Conservation (phyloP, 2,888 invertebrate species). For the Tricholauxania praeusta region DNA sequence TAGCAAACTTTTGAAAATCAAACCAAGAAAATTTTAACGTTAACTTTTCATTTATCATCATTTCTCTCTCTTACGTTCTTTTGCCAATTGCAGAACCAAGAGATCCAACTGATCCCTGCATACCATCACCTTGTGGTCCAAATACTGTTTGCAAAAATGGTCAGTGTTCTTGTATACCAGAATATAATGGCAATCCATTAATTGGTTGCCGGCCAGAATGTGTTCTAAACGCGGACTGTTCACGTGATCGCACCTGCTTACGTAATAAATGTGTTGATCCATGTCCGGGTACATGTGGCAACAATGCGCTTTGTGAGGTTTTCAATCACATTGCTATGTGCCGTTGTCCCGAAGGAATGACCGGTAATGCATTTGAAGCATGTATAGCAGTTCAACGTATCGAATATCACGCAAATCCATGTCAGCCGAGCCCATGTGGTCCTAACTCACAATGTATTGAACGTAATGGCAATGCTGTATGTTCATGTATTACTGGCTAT, state of each 20-base stretch:
- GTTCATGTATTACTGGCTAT: conserved; percentile 75
- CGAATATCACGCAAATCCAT: conserved; percentile 69
- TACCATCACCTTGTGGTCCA: conserved; percentile 82
- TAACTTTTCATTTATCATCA: neutral
- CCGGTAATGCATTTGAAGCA: conserved; percentile 78
- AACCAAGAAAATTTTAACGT: neutral
- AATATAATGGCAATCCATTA: conserved; percentile 84
- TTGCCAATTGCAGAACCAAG: conserved; percentile 47
- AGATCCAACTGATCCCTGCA: conserved; percentile 73
- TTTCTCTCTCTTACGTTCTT: conserved; percentile 3
- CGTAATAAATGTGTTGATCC: conserved; percentile 87
- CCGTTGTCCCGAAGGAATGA: conserved; percentile 75
- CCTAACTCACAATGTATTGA: conserved; percentile 78
- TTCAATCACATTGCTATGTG: conserved; percentile 78
- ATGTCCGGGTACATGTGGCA: conserved; percentile 85
- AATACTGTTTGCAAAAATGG: conserved; percentile 81
- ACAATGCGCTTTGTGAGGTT: conserved; percentile 81
- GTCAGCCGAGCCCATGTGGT: conserved; percentile 78
- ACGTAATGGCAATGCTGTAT: conserved; percentile 73
- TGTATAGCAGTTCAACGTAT: conserved; percentile 71
- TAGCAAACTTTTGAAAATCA: too few species aligned
- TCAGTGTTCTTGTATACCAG: conserved; percentile 79
- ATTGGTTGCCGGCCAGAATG: conserved; percentile 86
- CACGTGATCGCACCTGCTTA: conserved; percentile 80
- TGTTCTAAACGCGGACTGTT: conserved; percentile 82